Base-by-base conservation (phyloP, 2,888 invertebrate species). In the Caenorhabditis afra region DNA sequence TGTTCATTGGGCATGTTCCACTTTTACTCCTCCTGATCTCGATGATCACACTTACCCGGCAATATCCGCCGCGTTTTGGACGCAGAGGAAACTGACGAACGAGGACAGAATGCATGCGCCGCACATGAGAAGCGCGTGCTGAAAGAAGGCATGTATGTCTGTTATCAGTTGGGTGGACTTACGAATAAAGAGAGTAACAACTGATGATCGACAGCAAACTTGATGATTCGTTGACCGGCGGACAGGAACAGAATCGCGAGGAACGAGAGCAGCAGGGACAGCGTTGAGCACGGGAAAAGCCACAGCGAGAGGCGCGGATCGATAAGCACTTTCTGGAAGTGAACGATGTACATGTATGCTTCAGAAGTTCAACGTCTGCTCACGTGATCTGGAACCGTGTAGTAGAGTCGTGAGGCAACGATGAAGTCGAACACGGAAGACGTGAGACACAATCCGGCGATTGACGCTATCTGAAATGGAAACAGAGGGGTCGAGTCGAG, bases 341-440 rank as follows among this genome's bases (percentile, higher is more conserved):
- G n/a, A n/a, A n/a, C n/a, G n/a, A n/a, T n/a, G n/a, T n/a, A n/a
- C n/a, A n/a, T n/a, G n/a, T n/a, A n/a, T n/a, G n/a, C n/a, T n/a
- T n/a, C n/a, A n/a, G n/a, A n/a, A n/a, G n/a, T n/a, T n/a, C n/a
- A n/a, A n/a, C n/a, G n/a, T n/a, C n/a, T n/a, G n/a, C 66, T 74
- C 18, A 81, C 83, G 57, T 81, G 75, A 52, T 84, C 81, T 3
- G 84, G 84, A 37, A 82, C 66, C 1, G 84, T 84, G 39, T 81
- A 84, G 37, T 84, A 84, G 16, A 81, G 53, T 29, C 62, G 62
- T 3, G 80, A 78, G 1, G 75, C 61, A 3, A 84, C 82, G 41
- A 84, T 82, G 50, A 84, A 82, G 20, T 84, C 84, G 59, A 84
- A 84, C 35, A 84, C 75, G n/a, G 82, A 81, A 16, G 75, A 70